Conservation (phyloP, 2,113 vertebrate genomes). For the Oreochromis aureus region DNA sequence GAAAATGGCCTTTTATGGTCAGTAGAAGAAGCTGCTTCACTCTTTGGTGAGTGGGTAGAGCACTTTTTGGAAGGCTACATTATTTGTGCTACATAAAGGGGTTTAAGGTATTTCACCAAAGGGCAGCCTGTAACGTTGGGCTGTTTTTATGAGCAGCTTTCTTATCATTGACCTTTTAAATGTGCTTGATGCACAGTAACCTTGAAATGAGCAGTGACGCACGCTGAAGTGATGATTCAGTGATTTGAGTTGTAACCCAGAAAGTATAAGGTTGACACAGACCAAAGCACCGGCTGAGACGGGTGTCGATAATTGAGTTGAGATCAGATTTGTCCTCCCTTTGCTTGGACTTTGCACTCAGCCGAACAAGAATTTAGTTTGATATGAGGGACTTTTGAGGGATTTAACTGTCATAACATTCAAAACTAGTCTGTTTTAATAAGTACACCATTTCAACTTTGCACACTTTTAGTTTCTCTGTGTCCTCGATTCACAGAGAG, state of each 20-base stretch:
- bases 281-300: neutral
- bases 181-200: neutral
- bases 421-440: neutral
- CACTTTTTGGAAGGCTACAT: constrained; percentile 16
- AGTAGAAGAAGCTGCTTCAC: constrained; percentile 4
- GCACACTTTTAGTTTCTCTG: neutral
- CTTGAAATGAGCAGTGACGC: neutral
- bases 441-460: neutral
- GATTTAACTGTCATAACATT: neutral
- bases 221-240: neutral
- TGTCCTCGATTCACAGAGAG: neutral
- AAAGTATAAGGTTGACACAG: neutral
- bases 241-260: neutral
- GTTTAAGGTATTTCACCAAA: constrained; percentile 31
- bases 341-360: neutral
- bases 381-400: neutral
- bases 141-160: neutral
- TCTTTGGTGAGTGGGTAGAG: constrained; percentile 17
- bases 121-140: neutral
- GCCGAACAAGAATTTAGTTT: neutral
- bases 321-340: neutral
- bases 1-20: constrained; percentile 65
- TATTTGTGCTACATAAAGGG: neutral
- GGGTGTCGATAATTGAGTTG: neutral
- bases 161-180: neutral